These are phyloP conservation scores for Lacerta agilis DNA, from an alignment of 2,797 vertebrate genomes.

Conservation along the genomic window DNA sequence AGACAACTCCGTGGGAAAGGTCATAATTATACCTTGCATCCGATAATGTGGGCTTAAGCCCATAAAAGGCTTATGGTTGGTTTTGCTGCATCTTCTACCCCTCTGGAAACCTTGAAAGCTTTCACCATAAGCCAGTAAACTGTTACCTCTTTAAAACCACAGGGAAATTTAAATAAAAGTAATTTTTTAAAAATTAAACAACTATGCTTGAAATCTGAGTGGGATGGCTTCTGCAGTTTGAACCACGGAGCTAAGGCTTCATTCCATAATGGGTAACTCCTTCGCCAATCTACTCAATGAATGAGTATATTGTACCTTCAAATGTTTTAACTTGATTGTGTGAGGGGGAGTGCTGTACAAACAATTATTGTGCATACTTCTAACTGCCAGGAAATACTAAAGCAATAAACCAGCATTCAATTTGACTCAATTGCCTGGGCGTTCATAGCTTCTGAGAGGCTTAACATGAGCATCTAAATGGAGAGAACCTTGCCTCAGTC, in stretches of 20 bases:
- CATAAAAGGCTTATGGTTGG: background rate
- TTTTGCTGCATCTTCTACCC: too few species aligned
- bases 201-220: conserved; percentile 1
- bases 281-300: background rate
- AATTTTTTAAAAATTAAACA: conserved; percentile 7
- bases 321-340: background rate
- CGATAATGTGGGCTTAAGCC: background rate
- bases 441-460: background rate
- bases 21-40: background rate
- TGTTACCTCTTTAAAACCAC: background rate
- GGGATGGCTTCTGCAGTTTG: conserved; percentile 11
- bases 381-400: conserved; percentile 23
- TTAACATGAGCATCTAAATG: background rate
- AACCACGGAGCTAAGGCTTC: accelerated
- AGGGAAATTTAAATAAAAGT: conserved; percentile 14
- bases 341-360: background rate
- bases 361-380: conserved; percentile 29
- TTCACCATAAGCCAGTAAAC: background rate
- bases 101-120: too few species aligned
- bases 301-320: conserved; percentile 20
- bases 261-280: background rate
- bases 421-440: conserved; percentile 6
- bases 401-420: conserved; percentile 15
- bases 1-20: background rate
- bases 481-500: background rate